These are phyloP conservation scores for Papilio glaucus DNA, from an alignment of 1,140 invertebrate genomes.

Conservation along the genomic window DNA sequence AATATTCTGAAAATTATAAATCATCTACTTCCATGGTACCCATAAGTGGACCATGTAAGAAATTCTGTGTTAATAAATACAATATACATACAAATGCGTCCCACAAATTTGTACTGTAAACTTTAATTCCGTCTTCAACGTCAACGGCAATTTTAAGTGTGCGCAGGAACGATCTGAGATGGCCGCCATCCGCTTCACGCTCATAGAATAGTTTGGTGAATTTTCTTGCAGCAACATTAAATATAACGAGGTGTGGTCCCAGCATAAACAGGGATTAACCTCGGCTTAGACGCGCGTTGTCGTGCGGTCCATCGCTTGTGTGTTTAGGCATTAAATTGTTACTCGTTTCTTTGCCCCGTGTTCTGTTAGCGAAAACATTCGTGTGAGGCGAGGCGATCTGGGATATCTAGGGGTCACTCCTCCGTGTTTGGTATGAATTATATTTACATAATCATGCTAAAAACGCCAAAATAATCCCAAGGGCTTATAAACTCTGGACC, in stretches of 20 bases:
- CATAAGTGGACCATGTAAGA: too few relatives aligned
- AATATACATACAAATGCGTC: too few relatives aligned
- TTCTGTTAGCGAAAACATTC: constrained; percentile 20
- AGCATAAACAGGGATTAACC: constrained; percentile 36
- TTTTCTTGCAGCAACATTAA: constrained; percentile 32
- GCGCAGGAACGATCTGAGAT: not conserved
- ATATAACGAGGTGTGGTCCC: constrained; percentile 25
- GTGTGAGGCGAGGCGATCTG: constrained; percentile 10
- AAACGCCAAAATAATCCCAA: too few relatives aligned
- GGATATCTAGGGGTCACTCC: not conserved
- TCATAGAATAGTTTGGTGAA: not conserved
- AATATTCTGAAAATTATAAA: too few relatives aligned
- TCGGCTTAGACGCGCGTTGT: constrained; percentile 27
- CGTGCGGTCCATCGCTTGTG: constrained; percentile 30
- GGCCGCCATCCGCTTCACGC: not conserved
- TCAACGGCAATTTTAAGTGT: not conserved
- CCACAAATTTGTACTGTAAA: too few relatives aligned
- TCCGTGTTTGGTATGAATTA: not conserved
- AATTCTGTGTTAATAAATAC: too few relatives aligned
- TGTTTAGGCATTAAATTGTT: constrained; percentile 38
- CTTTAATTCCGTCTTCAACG: too few relatives aligned
- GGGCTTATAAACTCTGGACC: too few relatives aligned
- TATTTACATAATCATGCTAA: constrained; percentile 7
- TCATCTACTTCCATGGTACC: too few relatives aligned
- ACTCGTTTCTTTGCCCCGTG: constrained; percentile 34